These are phyloP conservation scores for Leptopilina boulardi DNA, from an alignment of 1,140 invertebrate genomes.

Conservation along the genomic window DNA sequence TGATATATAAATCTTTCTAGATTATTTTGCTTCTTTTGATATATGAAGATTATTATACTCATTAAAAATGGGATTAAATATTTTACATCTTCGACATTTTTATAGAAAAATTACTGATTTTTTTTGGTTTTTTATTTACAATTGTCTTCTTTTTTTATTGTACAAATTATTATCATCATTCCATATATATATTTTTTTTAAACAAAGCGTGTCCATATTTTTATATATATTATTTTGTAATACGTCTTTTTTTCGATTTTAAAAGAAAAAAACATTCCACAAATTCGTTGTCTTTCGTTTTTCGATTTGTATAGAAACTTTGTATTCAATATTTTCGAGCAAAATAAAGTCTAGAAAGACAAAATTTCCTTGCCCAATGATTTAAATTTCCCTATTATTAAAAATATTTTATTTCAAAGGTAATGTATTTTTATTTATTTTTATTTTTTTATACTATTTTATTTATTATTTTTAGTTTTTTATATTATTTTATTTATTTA, in stretches of 20 bases:
- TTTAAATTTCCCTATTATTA: background rate
- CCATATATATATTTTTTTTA: background rate
- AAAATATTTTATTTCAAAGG: background rate
- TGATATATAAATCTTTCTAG: constrained; percentile 75
- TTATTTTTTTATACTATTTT: too few relatives aligned
- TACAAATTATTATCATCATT: background rate
- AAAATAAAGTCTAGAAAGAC: constrained; percentile 77
- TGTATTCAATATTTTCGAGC: constrained; percentile 76
- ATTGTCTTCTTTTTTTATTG: background rate
- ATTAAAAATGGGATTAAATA: background rate
- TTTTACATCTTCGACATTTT: background rate
- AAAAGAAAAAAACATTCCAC: constrained; percentile 76
- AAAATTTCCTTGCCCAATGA: constrained; percentile 50
- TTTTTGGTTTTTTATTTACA: background rate
- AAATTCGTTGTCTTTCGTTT: constrained; percentile 69
- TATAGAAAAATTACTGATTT: background rate
- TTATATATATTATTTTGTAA: constrained; percentile 51
- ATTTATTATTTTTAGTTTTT: too few relatives aligned
- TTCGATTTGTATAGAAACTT: constrained; percentile 71
- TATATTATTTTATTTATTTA: too few relatives aligned
- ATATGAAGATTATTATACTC: constrained; percentile 35
- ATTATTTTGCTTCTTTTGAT: constrained; percentile 64
- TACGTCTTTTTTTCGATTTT: constrained; percentile 62
- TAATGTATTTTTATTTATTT: background rate
- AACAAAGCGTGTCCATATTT: constrained; percentile 42